Evolutionary conservation across 23 tunicate species (phyloP).

Genomic region (Trididemnum miniatum): DNA sequence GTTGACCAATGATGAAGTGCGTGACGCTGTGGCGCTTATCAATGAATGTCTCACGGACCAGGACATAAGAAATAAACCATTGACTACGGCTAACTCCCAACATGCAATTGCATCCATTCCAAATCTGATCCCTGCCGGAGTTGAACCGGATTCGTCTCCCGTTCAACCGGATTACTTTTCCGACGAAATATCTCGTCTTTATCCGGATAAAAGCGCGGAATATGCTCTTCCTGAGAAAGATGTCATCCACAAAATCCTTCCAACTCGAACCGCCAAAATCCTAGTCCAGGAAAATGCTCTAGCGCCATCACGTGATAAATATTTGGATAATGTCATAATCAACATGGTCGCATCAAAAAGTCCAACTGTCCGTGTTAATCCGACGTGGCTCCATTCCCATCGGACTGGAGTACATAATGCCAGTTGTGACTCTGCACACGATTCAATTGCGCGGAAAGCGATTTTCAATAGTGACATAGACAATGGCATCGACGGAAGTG

Average conservation of each 20-base stretch:
- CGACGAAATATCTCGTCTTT: background rate
- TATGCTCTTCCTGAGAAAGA: constrained; percentile 55
- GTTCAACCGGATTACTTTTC: constrained; percentile 17
- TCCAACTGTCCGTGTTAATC: background rate
- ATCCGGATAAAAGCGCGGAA: constrained; percentile 36
- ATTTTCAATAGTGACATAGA: constrained; percentile 73
- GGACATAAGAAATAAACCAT: constrained; percentile 17
- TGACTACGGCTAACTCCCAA: background rate
- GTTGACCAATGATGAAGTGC: constrained; percentile 38
- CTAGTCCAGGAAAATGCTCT: background rate
- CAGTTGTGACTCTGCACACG: constrained; percentile 37
- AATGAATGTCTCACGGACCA: constrained; percentile 49
- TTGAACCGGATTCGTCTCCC: constrained; percentile 13
- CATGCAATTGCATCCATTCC: background rate
- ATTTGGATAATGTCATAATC: background rate
- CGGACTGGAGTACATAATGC: background rate
- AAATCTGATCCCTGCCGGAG: background rate
- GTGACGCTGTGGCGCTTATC: constrained; percentile 49
- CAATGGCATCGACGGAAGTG: constrained; percentile 85
- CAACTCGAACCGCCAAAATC: constrained; percentile 8
- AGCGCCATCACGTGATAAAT: background rate
- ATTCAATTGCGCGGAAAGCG: constrained; percentile 2
- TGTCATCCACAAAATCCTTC: constrained; percentile 18
- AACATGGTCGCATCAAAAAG: background rate
- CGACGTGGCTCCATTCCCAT: background rate